Conservation (phyloP, 2,113 vertebrate species). For the Gallinago jamesoni region DNA sequence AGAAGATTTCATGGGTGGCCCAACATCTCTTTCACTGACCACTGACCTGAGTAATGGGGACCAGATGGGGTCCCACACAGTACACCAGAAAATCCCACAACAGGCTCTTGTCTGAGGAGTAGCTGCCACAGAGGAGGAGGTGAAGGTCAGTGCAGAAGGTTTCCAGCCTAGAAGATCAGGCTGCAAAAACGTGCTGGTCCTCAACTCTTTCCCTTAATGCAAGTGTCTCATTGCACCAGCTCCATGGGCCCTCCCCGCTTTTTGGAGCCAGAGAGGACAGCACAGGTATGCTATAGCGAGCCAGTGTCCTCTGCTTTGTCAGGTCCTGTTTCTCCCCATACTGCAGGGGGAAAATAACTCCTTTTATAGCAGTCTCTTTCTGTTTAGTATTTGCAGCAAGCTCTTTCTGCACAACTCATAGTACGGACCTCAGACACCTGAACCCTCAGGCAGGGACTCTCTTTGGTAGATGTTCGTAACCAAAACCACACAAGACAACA, state of each 20-base stretch:
- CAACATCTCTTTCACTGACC: background rate
- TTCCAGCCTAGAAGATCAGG: background rate
- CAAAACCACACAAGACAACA: background rate
- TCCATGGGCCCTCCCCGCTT: background rate
- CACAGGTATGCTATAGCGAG: background rate
- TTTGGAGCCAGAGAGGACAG: background rate
- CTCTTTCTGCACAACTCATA: background rate
- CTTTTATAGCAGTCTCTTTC: background rate
- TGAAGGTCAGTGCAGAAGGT: background rate
- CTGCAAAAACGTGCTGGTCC: background rate
- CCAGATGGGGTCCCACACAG: background rate
- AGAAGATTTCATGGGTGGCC: background rate
- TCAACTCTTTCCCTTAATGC: background rate
- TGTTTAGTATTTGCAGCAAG: background rate
- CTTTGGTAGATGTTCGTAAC: background rate
- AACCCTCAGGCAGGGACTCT: background rate
- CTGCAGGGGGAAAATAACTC: background rate
- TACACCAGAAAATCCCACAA: background rate
- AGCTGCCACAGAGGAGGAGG: background rate
- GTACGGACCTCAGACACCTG: background rate
- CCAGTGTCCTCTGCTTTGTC: background rate
- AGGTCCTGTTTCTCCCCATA: background rate
- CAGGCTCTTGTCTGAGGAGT: accelerated
- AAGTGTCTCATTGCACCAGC: background rate
- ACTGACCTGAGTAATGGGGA: background rate